Evolutionary conservation across 2,113 vertebrate genomes (phyloP), one percentile per base, ranked within the genome.

Genomic region (Rhegmatorhina hoffmannsi): DNA sequence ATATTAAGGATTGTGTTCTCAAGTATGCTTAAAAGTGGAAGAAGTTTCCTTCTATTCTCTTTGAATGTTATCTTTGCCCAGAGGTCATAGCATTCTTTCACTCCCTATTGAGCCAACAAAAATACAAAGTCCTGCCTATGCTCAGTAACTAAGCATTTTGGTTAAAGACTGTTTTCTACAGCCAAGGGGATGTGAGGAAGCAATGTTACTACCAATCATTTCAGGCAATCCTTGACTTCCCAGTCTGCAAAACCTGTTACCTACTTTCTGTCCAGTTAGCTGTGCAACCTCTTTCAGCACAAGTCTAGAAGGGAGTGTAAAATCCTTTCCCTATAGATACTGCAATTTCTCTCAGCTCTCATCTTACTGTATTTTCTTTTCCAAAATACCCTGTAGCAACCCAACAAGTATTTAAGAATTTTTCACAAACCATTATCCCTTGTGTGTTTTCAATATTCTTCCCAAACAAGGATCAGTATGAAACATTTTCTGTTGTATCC

Each of bases 401-500:
- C 13, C 47, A 75, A n/a, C 11, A 83, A 89, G 16, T 59, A 49
- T 62, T 81, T 85, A 31, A 67, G 59, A 91, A 94, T 94, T 80
- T 55, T 83, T 93, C 56, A 60, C 64, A 88, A 93, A 64, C 24
- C 56, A 6, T 74, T 78, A 46, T 90, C 44, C 43, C 44, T 11
- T 43, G 38, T 74, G 63, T 81, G 19, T 83, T 76, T 90, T 93
- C 86, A 66, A 26, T 90, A 75, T 86, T 93, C 60, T 86, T 93
- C 53, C 56, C 73, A 62, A 78, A 77, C 17, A 75, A 84, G 69
- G 14, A 80, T 49, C 31, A 70, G 38, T 69, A 49, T 77, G 83
- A 94, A 87, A 67, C 18, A 56, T 87, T 77, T 93, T 83, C 63
- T 29, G 11, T 58, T 94, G 43, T 85, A 92, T 56, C 46, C 13